Evolutionary conservation across 1,140 invertebrate genomes (phyloP), one percentile per base, ranked within the genome.

Genomic region (Drosophila asahinai): DNA sequence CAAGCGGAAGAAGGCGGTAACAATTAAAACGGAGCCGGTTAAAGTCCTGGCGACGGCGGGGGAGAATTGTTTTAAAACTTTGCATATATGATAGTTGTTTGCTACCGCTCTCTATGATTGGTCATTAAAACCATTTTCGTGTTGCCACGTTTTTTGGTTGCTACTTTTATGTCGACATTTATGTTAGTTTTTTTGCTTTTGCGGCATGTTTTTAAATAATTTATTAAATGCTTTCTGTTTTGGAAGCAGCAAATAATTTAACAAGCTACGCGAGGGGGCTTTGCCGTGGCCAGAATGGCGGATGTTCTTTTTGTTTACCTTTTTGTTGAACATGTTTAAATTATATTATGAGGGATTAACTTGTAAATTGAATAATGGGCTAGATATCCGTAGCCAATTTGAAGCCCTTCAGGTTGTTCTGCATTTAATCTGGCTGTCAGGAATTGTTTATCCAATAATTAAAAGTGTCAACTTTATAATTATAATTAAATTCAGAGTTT

Each of bases 111-210:
- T 67, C 14, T 60, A 43, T 51, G 45, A 73, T 78, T 40, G 62
- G 78, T 81, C 68, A 78, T 74, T 81, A 78, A 81, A 81, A 81
- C 65, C 65, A 54, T 81, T 81, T 78, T 81, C 60, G 36, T 86
- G 74, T 74, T 83, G 60, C 71, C 63, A 57, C 67, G n/a, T 61
- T 77, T 38, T 55, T 38, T 4, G 17, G 12, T 27, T 14, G n/a
- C 57, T 60, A 42, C 52, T 25, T 76, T 82, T 64, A 43, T 81
- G 68, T 78, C 62, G 57, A 60, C 79, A 71, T 67, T 74, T 67
- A 47, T 65, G 64, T 79, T 75, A 43, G 42, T 60, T 57, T 51
- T 51, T 45, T 65, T 70, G 40, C 57, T 51, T 45, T 76, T 47
- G 45, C 30, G 64, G 52, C 30, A 4, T 57, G 54, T 60, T 61